These are phyloP conservation scores for Scaptomyza tumidula DNA, from an alignment of 2,888 invertebrate species.

Conservation along the genomic window DNA sequence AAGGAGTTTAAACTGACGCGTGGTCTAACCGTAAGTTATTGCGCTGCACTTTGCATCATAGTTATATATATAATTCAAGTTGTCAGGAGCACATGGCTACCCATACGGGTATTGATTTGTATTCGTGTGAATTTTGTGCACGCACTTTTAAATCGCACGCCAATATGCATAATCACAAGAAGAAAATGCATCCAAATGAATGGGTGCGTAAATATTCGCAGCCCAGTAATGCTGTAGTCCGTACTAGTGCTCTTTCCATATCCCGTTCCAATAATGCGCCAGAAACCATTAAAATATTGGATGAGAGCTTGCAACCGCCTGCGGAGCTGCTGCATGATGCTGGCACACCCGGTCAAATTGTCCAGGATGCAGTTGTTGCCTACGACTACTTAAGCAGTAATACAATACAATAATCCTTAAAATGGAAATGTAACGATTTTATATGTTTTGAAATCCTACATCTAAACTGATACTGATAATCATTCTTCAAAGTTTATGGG, in stretches of 20 bases:
- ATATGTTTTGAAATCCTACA: neutral
- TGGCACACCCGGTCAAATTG: neutral
- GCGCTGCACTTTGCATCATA: neutral
- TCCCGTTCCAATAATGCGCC: neutral
- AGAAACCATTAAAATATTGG: neutral
- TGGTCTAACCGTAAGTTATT: constrained; percentile 56
- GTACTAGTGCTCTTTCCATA: neutral
- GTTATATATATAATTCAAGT: neutral
- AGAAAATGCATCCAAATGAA: constrained; percentile 81
- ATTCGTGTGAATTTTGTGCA: constrained; percentile 82
- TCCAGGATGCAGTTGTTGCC: neutral
- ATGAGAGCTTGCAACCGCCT: constrained; percentile 11
- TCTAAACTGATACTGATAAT: neutral
- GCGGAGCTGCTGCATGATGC: constrained; percentile 7
- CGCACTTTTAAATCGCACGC: constrained; percentile 83
- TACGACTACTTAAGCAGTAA: constrained; percentile 49
- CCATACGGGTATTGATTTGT: constrained; percentile 82
- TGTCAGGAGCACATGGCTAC: constrained; percentile 83
- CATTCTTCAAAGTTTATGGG: neutral
- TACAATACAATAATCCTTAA: neutral
- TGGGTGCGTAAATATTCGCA: constrained; percentile 78
- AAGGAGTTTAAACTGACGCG: constrained; percentile 69
- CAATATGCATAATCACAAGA: constrained; percentile 84
- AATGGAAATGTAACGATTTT: neutral
- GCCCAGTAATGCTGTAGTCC: constrained; percentile 37